Evolutionary conservation across 2,888 invertebrate species (phyloP), one percentile per base, ranked within the genome.

Genomic region (Pecten maximus): DNA sequence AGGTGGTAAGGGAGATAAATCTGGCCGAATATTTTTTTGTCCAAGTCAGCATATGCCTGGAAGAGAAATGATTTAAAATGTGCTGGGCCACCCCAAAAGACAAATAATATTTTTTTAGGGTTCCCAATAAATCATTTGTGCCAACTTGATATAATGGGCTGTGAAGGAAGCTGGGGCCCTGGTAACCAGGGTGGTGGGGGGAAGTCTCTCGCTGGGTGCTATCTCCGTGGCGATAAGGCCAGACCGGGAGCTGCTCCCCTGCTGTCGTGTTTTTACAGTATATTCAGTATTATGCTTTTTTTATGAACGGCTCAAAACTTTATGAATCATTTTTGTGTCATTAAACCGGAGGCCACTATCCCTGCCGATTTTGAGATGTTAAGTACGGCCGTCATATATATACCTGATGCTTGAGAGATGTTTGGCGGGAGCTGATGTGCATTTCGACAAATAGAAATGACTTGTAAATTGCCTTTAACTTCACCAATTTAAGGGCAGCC

Each of bases 271-370:
- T 74, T 74, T 74, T 74, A 74, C 74, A 28, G 28, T 74, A 74
- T 74, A 28, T 35, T 74, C 74, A 35, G 74, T 74, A 28, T 74
- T 74, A 74, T 74, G 74, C 35, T 74, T 74, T 74, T 74, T 74
- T 74, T 74, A 74, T 35, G 74, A 74, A 74, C 74, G 74, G 74
- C 74, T 74, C 74, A 74, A 44, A 74, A 74, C 74, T 74, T 74
- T 74, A 74, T 74, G 74, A 74, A 23, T 74, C 74, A 74, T 74
- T 35, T 74, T 74, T 74, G 28, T 74, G 74, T 74, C 74, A 74
- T 74, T 74, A 74, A 74, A 74, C 44, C 16, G 74, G 74, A 23
- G 28, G 74, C 74, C 16, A 16, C 35, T 74, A 28, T 35, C 74
- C 35, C 8, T 74, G 28, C 35, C 28, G 74, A 74, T 74, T 74